Evolutionary conservation across 2,888 invertebrate genomes (phyloP).

Genomic region (Pyralis farinalis): DNA sequence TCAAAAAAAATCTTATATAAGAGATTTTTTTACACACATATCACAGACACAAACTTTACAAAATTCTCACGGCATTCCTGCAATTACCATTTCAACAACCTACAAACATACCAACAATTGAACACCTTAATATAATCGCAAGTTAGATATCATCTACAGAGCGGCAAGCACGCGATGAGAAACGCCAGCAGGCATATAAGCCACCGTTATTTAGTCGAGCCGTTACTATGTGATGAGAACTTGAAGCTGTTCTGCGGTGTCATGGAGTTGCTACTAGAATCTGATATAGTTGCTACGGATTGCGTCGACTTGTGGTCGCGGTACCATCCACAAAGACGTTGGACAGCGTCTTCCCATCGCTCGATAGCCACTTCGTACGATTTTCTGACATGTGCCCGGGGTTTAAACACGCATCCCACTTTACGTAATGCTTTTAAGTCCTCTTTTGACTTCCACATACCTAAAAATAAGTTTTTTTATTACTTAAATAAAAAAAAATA

Average conservation of each 20-base stretch:
- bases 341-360: conserved; percentile 82
- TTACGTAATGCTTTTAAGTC: conserved; percentile 82
- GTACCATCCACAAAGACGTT: conserved; percentile 81
- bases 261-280: conserved; percentile 32
- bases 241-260: conserved; percentile 46
- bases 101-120: conserved; percentile 21
- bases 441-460: conserved; percentile 86
- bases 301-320: conserved; percentile 26
- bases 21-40: conserved; percentile 2
- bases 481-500: too few species aligned
- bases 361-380: conserved; percentile 52
- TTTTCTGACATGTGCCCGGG: conserved; percentile 54
- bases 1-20: too few species aligned
- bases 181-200: conserved; percentile 49
- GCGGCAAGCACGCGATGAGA: conserved; percentile 40
- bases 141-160: conserved; percentile 53
- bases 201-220: conserved; percentile 60
- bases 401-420: conserved; percentile 83
- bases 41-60: neutral
- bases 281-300: conserved; percentile 28
- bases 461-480: too few species aligned
- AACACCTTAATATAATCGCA: conserved; percentile 17
- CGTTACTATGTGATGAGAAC: conserved; percentile 28
- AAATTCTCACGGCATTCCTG: neutral
- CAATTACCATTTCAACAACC: conserved; percentile 5